Evolutionary conservation across 2,797 vertebrate genomes (phyloP).

Genomic region (Poecilia gillii): DNA sequence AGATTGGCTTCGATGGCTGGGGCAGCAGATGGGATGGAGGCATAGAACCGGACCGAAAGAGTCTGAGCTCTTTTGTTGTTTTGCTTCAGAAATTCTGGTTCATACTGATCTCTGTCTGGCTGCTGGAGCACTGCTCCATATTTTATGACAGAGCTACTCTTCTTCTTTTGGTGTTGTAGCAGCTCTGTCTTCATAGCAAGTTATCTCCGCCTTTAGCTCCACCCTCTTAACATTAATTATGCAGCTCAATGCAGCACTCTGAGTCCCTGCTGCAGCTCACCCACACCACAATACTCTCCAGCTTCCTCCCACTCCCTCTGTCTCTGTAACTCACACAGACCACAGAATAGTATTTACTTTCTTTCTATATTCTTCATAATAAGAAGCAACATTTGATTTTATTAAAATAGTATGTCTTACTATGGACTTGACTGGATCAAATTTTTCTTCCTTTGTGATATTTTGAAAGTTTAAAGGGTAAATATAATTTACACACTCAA

Average conservation of each 20-base stretch:
- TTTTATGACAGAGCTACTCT: slow-evolving; percentile 19
- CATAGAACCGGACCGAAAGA: slow-evolving; percentile 48
- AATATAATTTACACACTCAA: not conserved
- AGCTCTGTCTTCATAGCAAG: slow-evolving; percentile 47
- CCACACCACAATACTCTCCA: slow-evolving; percentile 65
- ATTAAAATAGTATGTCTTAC: slow-evolving; percentile 10
- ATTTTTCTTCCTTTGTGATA: not conserved
- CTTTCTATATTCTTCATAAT: slow-evolving; percentile 16
- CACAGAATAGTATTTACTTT: slow-evolving; percentile 12
- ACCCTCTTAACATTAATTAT: slow-evolving; percentile 84
- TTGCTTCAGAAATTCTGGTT: slow-evolving; percentile 41
- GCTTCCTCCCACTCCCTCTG: slow-evolving; percentile 49
- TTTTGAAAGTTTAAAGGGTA: not conserved
- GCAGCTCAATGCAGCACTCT: slow-evolving; percentile 87
- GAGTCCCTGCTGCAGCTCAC: slow-evolving; percentile 77
- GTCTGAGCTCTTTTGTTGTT: slow-evolving; percentile 40
- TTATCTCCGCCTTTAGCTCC: slow-evolving; percentile 74
- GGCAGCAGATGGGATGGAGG: slow-evolving; percentile 73
- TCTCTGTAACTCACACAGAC: slow-evolving; percentile 42
- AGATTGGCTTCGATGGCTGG: slow-evolving; percentile 66
- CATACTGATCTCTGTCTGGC: slow-evolving; percentile 8
- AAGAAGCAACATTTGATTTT: slow-evolving; percentile 20
- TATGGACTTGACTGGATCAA: not conserved
- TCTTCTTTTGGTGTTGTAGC: slow-evolving; percentile 30
- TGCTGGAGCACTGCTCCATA: slow-evolving; percentile 26